Evolutionary conservation across 1,140 invertebrate species (phyloP).

Genomic region (Drosophila busckii): DNA sequence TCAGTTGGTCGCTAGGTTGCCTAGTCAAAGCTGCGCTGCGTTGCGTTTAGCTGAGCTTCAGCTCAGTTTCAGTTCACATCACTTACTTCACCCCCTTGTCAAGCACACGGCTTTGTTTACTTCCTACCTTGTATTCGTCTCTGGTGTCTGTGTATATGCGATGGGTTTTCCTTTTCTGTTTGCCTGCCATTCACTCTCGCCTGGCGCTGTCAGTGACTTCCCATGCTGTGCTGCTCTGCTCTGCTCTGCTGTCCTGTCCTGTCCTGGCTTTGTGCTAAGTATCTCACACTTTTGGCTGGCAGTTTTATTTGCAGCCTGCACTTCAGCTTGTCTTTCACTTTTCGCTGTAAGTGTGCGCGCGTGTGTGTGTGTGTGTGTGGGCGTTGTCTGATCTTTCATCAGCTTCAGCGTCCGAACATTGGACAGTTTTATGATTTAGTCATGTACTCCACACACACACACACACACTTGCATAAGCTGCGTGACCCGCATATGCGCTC

Average conservation of each 20-base stretch:
- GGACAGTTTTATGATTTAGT: slow-evolving; percentile 56
- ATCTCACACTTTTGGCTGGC: slow-evolving; percentile 3
- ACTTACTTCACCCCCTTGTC: slow-evolving; percentile 2
- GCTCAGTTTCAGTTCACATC: slow-evolving; percentile 53
- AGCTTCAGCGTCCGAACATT: slow-evolving; percentile 51
- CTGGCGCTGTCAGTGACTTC: slow-evolving; percentile 34
- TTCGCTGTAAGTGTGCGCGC: too few relatives aligned
- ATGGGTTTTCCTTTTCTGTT: slow-evolving; percentile 24
- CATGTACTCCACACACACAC: slow-evolving; percentile 11
- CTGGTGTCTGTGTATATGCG: background rate
- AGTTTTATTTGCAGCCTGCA: background rate
- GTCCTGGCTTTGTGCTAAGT: slow-evolving; percentile 23
- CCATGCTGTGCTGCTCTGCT: background rate
- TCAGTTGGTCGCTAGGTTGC: slow-evolving; percentile 61
- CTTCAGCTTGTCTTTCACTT: slow-evolving; percentile 29
- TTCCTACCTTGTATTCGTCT: background rate
- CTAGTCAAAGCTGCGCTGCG: slow-evolving; percentile 13
- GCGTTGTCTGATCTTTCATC: slow-evolving; percentile 71
- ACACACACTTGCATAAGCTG: background rate
- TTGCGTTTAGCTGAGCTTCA: slow-evolving; percentile 12
- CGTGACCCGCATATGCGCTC: slow-evolving; percentile 26
- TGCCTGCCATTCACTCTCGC: slow-evolving; percentile 65
- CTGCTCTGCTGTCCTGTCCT: slow-evolving; percentile 6
- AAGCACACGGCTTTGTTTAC: slow-evolving; percentile 14
- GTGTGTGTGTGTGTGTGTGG: too few relatives aligned